Percentiles rank a stretch among this genome's conserved stretches.
These are phyloP conservation scores for Anguilla rostrata DNA, from an alignment of 2,113 vertebrate genomes.

Conservation along the genomic window DNA sequence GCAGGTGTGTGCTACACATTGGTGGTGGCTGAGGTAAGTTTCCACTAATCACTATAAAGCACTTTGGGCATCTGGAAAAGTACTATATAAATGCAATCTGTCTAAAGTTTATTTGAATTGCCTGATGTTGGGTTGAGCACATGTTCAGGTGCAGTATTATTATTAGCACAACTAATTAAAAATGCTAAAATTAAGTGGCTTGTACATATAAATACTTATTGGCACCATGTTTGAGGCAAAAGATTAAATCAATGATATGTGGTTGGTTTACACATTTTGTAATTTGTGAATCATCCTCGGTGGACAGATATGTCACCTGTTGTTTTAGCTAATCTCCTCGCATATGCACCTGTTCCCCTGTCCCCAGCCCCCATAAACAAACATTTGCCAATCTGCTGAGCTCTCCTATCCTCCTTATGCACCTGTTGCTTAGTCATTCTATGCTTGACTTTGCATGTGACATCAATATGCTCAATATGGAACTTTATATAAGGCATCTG, in stretches of 20 bases:
- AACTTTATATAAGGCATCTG: neutral
- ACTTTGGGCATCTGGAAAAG: no score
- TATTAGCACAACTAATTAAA: neutral
- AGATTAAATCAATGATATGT: neutral
- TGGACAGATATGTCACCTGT: neutral
- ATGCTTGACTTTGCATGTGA: slow-evolving; percentile 5
- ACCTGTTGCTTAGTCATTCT: neutral
- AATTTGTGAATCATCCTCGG: neutral
- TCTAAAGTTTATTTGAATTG: neutral
- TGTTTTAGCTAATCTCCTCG: neutral
- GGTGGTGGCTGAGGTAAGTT: no score
- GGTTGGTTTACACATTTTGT: neutral
- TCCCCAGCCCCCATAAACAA: slow-evolving; percentile 34
- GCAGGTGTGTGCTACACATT: no score
- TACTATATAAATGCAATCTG: no score
- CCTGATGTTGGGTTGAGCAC: neutral
- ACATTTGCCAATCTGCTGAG: slow-evolving; percentile 63
- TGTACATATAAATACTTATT: neutral
- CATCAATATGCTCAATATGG: slow-evolving; percentile 1
- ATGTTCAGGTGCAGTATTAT: no score
- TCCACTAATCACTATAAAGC: no score
- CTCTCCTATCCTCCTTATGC: slow-evolving; percentile 40
- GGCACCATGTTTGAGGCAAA: neutral
- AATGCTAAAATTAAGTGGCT: neutral
- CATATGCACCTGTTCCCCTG: neutral